phyloP scores from a whole-genome alignment of 23 tunicate species.

The Trididemnum miniatum region DNA sequence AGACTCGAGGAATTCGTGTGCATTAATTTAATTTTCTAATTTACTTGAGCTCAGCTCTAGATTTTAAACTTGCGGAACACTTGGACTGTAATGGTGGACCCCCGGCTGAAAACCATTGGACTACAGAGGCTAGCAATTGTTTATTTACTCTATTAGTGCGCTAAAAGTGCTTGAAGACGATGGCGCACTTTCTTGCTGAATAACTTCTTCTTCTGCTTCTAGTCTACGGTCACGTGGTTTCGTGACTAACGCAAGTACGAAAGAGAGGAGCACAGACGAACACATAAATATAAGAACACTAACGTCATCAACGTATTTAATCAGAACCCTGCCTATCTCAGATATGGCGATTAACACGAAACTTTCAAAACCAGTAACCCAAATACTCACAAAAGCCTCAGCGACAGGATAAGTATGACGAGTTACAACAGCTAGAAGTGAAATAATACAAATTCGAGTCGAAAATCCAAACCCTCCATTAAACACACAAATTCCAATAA shows the following conservation, averaged over 20 bases:
- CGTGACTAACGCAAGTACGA: not conserved
- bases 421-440: conserved; percentile 15
- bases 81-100: too few relatives aligned
- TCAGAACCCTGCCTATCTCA: not conserved
- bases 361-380: conserved; percentile 25
- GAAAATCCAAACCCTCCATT: conserved; percentile 18
- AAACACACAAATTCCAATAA: not conserved
- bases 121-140: too few relatives aligned
- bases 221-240: not conserved
- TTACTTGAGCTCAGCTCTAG: too few relatives aligned
- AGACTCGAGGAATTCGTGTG: too few relatives aligned
- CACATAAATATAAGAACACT: conserved; percentile 12
- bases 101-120: too few relatives aligned
- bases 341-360: not conserved
- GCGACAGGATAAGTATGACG: conserved; percentile 17
- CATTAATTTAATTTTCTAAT: too few relatives aligned
- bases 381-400: conserved; percentile 12
- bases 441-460: conserved; percentile 6
- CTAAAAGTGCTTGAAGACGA: too few relatives aligned
- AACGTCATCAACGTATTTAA: not conserved
- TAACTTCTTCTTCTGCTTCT: not conserved
- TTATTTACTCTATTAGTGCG: too few relatives aligned
- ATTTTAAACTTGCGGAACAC: too few relatives aligned
- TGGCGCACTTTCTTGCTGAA: too few relatives aligned
- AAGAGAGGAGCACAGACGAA: not conserved